Conservation (phyloP, 2,113 vertebrate genomes). For the Sciurus niger region DNA sequence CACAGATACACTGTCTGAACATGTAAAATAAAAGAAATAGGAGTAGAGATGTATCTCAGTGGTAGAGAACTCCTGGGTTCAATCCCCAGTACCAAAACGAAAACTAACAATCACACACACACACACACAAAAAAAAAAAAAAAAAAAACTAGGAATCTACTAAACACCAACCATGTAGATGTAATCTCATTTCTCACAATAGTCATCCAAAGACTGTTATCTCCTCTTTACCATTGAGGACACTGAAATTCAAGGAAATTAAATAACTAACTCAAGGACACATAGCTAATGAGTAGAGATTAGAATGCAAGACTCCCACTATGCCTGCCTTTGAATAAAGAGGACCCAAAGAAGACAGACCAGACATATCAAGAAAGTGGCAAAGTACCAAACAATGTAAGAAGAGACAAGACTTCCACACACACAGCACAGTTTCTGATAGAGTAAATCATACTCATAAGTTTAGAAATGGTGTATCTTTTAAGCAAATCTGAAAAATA, state of each 20-base stretch:
- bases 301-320: not conserved
- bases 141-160: not conserved
- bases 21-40: not conserved
- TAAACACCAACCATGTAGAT: not conserved
- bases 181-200: not conserved
- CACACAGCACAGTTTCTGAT: not conserved
- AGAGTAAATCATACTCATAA: slow-evolving; percentile 87
- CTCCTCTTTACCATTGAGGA: slow-evolving; percentile 5
- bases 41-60: not conserved
- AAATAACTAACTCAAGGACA: not conserved
- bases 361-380: not conserved
- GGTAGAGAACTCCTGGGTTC: not conserved
- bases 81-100: not conserved
- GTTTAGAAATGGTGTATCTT: slow-evolving; percentile 92
- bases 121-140: too few relatives aligned
- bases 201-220: not conserved
- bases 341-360: not conserved
- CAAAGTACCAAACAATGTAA: not conserved
- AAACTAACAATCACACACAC: too few relatives aligned
- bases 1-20: not conserved
- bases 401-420: not conserved
- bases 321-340: not conserved
- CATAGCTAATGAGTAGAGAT: not conserved
- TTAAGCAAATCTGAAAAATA: slow-evolving; percentile 93
- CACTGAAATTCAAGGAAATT: not conserved